Conservation (phyloP, 2,888 invertebrate genomes). For the Plebejus anna region DNA sequence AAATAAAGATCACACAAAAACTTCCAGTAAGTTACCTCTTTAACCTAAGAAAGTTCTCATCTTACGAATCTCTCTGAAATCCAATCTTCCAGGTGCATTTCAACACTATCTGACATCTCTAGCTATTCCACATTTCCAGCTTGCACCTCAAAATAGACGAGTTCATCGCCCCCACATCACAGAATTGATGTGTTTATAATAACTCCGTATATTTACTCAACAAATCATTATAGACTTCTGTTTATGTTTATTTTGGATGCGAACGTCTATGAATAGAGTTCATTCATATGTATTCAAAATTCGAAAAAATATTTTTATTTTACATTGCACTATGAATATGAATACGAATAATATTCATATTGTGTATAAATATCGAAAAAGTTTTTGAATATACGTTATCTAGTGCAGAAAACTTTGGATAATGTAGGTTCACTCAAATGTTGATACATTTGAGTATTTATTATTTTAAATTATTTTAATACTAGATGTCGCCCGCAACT, state of each 20-base stretch:
- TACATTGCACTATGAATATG: conserved; percentile 51
- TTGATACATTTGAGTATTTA: no score
- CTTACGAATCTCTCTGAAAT: neutral
- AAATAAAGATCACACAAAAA: no score
- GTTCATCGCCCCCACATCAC: conserved; percentile 46
- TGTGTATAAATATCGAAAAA: conserved; percentile 50
- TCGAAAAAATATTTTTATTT: conserved; percentile 44
- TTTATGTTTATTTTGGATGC: neutral
- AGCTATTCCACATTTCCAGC: conserved; percentile 45
- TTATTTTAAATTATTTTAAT: no score
- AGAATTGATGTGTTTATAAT: conserved; percentile 28
- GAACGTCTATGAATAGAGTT: conserved; percentile 8
- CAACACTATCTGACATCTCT: conserved; percentile 31
- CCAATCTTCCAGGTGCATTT: conserved; percentile 17
- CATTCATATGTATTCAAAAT: neutral
- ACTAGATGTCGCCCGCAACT: no score
- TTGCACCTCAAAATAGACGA: conserved; percentile 57
- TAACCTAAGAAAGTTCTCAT: neutral
- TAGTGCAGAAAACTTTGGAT: neutral
- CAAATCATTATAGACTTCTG: conserved; percentile 2
- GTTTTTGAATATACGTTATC: neutral
- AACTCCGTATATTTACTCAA: conserved; percentile 7
- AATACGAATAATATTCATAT: conserved; percentile 46
- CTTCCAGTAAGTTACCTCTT: no score
- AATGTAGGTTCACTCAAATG: no score